These are phyloP conservation scores for Gari tellinella DNA, from an alignment of 2,888 invertebrate species.

Conservation along the genomic window DNA sequence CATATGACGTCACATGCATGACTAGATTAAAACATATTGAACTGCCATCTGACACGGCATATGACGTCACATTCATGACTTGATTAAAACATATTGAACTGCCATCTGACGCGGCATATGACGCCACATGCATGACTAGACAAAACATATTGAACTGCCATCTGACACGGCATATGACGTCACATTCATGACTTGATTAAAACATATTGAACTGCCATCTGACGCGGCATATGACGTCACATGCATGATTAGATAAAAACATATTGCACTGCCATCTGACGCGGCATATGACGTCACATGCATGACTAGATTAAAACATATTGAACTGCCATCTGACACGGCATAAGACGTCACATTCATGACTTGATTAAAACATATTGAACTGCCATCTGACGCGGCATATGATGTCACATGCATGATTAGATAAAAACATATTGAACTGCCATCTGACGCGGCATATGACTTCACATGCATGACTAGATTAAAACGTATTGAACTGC, in stretches of 20 bases:
- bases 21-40: constrained; percentile 75
- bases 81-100: too few relatives aligned
- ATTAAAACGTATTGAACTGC: constrained; percentile 91
- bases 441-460: too few relatives aligned
- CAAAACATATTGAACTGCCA: too few relatives aligned
- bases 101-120: constrained; percentile 98
- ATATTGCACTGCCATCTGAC: constrained; percentile 97
- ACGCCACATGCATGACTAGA: constrained; percentile 88
- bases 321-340: too few relatives aligned
- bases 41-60: constrained; percentile 97
- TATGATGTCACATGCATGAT: constrained; percentile 91
- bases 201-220: constrained; percentile 97
- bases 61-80: constrained; percentile 91
- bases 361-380: too few relatives aligned
- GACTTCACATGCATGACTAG: too few relatives aligned
- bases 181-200: too few relatives aligned
- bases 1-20: constrained; percentile 93
- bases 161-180: too few relatives aligned
- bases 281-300: constrained; percentile 95
- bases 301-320: too few relatives aligned
- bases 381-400: constrained; percentile 97
- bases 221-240: constrained; percentile 97
- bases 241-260: constrained; percentile 9
- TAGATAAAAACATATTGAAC: too few relatives aligned
- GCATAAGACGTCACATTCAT: too few relatives aligned